Conservation (phyloP, 2,113 vertebrate genomes). For the Rhea pennata region DNA sequence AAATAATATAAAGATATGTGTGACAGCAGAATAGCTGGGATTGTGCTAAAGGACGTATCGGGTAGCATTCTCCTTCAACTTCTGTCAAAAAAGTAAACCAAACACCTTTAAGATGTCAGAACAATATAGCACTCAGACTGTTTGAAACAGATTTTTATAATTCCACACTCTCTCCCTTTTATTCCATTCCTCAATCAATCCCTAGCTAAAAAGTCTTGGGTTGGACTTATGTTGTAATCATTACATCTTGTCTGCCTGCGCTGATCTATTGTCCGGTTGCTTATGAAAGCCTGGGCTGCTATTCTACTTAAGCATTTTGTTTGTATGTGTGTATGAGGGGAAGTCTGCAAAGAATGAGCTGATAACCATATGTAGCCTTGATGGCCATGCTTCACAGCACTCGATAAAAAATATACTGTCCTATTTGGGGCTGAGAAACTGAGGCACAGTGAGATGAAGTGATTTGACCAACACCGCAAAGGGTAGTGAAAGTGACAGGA, state of each 20-base stretch:
- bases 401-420: not conserved
- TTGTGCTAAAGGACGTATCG: not conserved
- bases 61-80: not conserved
- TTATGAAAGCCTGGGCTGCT: not conserved
- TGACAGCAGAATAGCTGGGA: not conserved
- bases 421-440: not conserved
- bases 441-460: not conserved
- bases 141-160: not conserved
- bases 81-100: not conserved
- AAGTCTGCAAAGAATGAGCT: not conserved
- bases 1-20: not conserved
- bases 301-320: not conserved
- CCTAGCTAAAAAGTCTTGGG: not conserved
- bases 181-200: not conserved
- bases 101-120: not conserved
- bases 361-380: accelerated
- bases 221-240: not conserved
- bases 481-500: not conserved
- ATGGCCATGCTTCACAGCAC: accelerated
- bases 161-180: not conserved
- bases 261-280: not conserved
- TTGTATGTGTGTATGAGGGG: not conserved
- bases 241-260: not conserved
- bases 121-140: not conserved
- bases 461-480: not conserved